These are phyloP conservation scores for Porites lobata DNA, from an alignment of 92 coral and sea anemone genomes.

Conservation along the genomic window DNA sequence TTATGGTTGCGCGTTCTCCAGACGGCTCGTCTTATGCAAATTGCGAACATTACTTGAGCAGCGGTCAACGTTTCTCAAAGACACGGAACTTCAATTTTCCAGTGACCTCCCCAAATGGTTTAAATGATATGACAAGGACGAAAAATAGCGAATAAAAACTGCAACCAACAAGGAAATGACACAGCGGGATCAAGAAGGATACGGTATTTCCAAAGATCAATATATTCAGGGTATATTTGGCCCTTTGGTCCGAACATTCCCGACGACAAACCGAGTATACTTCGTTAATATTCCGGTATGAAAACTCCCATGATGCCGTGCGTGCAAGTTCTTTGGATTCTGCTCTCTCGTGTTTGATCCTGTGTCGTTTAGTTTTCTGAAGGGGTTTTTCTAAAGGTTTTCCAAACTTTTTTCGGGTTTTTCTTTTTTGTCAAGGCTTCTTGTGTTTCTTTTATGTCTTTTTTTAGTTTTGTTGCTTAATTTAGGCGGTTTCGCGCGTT, in stretches of 20 bases:
- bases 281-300: slow-evolving; percentile 2
- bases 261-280: slow-evolving; percentile 6
- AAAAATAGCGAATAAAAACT: neutral
- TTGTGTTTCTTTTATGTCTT: neutral
- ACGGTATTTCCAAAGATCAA: no score
- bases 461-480: neutral
- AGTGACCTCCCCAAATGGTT: neutral
- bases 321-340: neutral
- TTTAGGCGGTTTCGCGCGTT: neutral
- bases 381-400: neutral
- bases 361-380: neutral
- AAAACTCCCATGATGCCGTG: slow-evolving; percentile 35
- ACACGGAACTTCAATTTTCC: neutral
- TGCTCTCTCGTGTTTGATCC: neutral
- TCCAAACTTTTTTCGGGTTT: neutral
- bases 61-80: neutral
- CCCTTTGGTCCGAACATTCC: neutral
- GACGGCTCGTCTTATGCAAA: slow-evolving; percentile 43
- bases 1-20: slow-evolving; percentile 1
- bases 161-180: neutral
- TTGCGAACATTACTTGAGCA: slow-evolving; percentile 46
- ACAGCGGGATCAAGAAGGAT: neutral
- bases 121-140: neutral
- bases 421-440: neutral
- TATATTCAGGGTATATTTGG: neutral